Conservation (phyloP, 2,888 invertebrate genomes). For the Didymodactylos carnosus region DNA sequence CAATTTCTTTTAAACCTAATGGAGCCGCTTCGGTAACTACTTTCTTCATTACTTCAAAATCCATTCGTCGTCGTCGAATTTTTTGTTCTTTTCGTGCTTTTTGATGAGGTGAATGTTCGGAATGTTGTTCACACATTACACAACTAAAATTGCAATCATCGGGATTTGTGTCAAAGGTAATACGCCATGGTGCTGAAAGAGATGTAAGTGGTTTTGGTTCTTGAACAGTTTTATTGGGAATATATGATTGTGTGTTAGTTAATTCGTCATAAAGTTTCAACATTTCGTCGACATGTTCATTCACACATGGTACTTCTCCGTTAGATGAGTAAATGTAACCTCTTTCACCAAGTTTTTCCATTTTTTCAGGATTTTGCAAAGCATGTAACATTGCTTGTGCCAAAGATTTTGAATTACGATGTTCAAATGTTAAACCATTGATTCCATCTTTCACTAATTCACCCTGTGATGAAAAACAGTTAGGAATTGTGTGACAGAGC, state of each 20-base stretch:
- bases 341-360: neutral
- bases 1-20: neutral
- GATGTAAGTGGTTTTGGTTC: neutral
- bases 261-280: neutral
- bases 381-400: neutral
- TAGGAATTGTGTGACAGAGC: no score
- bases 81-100: neutral
- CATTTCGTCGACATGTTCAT: neutral
- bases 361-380: neutral
- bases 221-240: no score
- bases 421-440: neutral
- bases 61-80: neutral
- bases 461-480: no score
- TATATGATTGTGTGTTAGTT: neutral
- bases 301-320: neutral
- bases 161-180: neutral
- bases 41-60: neutral
- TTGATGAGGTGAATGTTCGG: neutral
- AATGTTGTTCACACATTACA: neutral
- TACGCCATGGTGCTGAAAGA: neutral
- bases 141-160: neutral
- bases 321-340: neutral
- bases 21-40: neutral
- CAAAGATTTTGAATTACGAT: neutral
- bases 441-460: neutral